Evolutionary conservation across 2,888 invertebrate genomes (phyloP).

Genomic region (Parasteatoda lunata): DNA sequence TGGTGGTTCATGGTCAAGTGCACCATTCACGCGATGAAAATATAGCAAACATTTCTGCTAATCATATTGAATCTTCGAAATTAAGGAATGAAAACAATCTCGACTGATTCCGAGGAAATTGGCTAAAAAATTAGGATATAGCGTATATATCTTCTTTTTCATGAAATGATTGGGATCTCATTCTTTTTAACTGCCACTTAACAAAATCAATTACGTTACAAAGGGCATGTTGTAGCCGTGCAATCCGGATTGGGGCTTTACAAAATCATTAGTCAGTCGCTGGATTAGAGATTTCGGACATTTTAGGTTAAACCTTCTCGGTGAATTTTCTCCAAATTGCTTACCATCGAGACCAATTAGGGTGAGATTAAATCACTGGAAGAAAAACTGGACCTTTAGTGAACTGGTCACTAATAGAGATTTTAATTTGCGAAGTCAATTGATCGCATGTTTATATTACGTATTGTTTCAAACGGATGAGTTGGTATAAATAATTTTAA

Average conservation of each 20-base stretch:
- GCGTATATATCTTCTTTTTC: no score
- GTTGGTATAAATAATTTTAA: background rate
- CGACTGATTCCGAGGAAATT: no score
- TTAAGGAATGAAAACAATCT: no score
- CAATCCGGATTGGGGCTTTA: background rate
- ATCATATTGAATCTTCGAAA: no score
- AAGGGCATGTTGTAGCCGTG: background rate
- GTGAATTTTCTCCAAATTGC: background rate
- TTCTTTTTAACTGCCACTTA: background rate
- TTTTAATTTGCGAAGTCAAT: background rate
- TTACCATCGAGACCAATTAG: background rate
- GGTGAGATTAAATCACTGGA: background rate
- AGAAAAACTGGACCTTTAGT: background rate
- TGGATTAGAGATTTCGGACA: background rate
- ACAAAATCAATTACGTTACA: conserved; percentile 1
- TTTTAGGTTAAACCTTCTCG: background rate
- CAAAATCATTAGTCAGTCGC: background rate
- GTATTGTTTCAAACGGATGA: background rate
- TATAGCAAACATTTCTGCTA: no score
- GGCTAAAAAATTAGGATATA: no score
- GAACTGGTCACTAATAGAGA: background rate
- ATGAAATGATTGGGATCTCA: background rate
- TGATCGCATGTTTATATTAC: no score
- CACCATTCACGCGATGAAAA: no score
- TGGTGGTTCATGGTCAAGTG: no score